These are phyloP conservation scores for Phyllostomus hastatus DNA, from an alignment of 2,113 vertebrate genomes.

Conservation along the genomic window DNA sequence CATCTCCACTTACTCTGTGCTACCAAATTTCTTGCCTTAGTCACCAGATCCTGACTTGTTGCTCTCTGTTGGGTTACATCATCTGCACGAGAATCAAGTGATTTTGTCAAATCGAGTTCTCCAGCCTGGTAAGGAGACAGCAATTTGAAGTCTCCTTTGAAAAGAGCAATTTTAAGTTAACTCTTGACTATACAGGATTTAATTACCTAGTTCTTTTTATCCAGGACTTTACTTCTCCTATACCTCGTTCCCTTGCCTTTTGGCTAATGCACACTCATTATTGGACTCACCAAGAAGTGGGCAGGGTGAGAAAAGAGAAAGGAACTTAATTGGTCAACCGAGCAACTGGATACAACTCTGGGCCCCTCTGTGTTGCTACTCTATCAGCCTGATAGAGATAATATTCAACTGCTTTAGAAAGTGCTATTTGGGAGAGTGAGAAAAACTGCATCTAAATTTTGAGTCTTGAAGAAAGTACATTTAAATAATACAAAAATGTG, in stretches of 20 bases:
- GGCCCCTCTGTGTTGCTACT: not conserved
- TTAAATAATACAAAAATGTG: not conserved
- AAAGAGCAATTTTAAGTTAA: conserved; percentile 16
- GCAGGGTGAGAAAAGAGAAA: not conserved
- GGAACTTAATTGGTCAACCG: not conserved
- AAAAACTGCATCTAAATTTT: not conserved
- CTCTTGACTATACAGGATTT: not conserved
- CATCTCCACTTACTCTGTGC: not conserved
- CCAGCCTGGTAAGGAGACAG: not conserved
- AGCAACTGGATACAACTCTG: not conserved
- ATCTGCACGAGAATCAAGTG: not conserved
- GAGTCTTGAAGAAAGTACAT: not conserved
- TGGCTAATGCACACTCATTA: not conserved
- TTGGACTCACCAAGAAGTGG: not conserved
- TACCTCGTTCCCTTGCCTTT: not conserved
- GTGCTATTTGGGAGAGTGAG: not conserved
- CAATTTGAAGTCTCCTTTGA: not conserved
- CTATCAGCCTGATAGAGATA: not conserved
- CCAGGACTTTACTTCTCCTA: not conserved
- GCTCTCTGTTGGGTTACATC: not conserved
- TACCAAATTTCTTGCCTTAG: not conserved
- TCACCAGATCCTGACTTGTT: not conserved
- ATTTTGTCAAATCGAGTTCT: not conserved
- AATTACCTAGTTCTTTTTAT: not conserved
- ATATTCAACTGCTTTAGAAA: not conserved